phyloP scores from a whole-genome alignment of 2,113 vertebrate species.

The Antechinus stuartii region DNA sequence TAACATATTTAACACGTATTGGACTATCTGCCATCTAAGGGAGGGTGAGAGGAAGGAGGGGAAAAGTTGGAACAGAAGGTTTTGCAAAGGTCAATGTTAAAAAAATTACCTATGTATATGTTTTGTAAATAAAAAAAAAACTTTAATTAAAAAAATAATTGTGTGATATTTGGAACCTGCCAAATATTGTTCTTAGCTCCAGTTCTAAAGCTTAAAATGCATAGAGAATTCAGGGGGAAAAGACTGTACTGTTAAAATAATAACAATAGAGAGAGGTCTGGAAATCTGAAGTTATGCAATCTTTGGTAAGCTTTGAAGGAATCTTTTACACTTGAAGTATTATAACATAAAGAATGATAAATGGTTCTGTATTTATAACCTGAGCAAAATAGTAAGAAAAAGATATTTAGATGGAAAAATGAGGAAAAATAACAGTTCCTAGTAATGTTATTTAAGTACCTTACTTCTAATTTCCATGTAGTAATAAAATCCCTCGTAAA shows the following conservation, averaged over 20 bases:
- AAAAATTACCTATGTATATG: no score
- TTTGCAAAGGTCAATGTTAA: no score
- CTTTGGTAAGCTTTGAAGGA: neutral
- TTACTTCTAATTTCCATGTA: neutral
- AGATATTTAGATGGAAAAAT: neutral
- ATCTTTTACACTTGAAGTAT: neutral
- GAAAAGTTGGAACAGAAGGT: no score
- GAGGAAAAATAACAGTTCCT: neutral
- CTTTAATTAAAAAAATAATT: no score
- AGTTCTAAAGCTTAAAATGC: neutral
- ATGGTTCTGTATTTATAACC: neutral
- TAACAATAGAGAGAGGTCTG: neutral
- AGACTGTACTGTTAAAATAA: neutral
- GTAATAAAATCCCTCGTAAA: neutral
- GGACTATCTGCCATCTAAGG: no score
- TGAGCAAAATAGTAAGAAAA: neutral
- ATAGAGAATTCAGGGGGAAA: neutral
- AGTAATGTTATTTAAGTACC: neutral
- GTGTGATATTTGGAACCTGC: neutral
- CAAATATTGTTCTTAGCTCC: neutral
- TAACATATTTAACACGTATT: no score
- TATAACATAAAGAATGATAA: neutral
- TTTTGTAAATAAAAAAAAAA: no score
- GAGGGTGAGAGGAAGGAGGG: no score
- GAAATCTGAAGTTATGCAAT: neutral